Evolutionary conservation across 2,113 vertebrate genomes (phyloP).

Genomic region (Psittacara wagleri): DNA sequence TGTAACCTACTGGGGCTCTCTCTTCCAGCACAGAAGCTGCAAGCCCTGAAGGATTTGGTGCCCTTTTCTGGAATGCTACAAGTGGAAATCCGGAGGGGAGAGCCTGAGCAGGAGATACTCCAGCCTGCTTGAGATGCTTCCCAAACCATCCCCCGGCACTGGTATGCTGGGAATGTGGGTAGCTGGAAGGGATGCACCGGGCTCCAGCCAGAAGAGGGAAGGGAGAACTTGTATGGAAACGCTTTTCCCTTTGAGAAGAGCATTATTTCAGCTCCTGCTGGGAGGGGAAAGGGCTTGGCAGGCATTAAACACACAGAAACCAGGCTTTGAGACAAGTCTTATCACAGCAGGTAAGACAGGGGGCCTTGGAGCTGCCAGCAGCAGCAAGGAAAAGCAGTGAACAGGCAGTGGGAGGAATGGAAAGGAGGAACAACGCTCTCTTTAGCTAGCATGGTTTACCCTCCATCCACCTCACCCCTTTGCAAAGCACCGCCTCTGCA

Average conservation of each 20-base stretch:
- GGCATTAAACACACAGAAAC: not conserved
- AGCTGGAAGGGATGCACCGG: conserved; percentile 14
- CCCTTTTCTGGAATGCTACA: conserved; percentile 48
- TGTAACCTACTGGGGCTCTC: not conserved
- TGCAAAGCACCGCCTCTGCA: rapidly evolving
- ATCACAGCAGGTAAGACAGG: not conserved
- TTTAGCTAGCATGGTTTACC: rapidly evolving
- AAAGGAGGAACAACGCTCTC: not conserved
- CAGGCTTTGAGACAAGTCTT: not conserved
- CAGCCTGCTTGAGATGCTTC: conserved; percentile 16
- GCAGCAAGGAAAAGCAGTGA: not conserved
- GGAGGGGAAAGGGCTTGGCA: not conserved
- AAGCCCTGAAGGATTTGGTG: not conserved
- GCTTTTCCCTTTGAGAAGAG: not conserved
- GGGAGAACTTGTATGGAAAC: not conserved
- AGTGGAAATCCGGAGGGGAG: conserved; percentile 4
- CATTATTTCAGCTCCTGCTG: not conserved
- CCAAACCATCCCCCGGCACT: not conserved
- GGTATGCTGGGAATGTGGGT: conserved; percentile 32
- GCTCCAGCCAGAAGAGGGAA: conserved; percentile 28
- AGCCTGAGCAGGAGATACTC: conserved; percentile 13
- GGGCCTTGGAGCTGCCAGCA: not conserved
- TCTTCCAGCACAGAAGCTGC: not conserved
- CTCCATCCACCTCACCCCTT: not conserved
- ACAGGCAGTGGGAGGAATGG: not conserved